Percentiles rank a stretch among this genome's conserved stretches.
Conservation (phyloP, 2,888 invertebrate genomes). For the Cactoblastis cactorum region DNA sequence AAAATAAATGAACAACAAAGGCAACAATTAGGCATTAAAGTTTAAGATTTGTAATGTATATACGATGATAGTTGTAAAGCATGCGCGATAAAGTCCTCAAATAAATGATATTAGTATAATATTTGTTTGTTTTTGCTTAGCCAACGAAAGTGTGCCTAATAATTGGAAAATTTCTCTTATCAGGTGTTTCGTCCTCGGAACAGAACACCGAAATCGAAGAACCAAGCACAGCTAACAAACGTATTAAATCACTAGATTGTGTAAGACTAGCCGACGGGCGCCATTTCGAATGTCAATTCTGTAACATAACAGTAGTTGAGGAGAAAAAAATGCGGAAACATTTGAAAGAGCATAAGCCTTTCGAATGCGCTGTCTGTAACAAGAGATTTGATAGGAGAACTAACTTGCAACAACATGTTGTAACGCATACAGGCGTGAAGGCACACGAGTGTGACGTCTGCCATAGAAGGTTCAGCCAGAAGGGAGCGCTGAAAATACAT, state of each 20-base stretch:
- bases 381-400: slow-evolving; percentile 6
- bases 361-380: not conserved
- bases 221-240: not conserved
- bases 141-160: not conserved
- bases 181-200: not conserved
- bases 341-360: slow-evolving; percentile 6
- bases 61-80: not conserved
- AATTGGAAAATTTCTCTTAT: slow-evolving; percentile 7
- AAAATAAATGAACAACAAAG: not conserved
- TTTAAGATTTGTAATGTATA: not conserved
- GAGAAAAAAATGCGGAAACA: slow-evolving; percentile 9
- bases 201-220: slow-evolving; percentile 4
- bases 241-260: not conserved
- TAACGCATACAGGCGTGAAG: not conserved
- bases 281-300: slow-evolving; percentile 2
- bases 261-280: not conserved
- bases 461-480: not conserved
- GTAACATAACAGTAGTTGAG: not conserved
- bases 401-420: not conserved
- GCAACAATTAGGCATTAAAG: not conserved
- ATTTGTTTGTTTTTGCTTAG: not conserved
- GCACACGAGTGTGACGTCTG: not conserved
- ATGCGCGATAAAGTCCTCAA: slow-evolving; percentile 4
- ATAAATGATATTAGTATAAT: slow-evolving; percentile 2
- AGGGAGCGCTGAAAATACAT: slow-evolving; percentile 3